Conservation (phyloP, 2,113 vertebrate species). For the Ursus arctos region DNA sequence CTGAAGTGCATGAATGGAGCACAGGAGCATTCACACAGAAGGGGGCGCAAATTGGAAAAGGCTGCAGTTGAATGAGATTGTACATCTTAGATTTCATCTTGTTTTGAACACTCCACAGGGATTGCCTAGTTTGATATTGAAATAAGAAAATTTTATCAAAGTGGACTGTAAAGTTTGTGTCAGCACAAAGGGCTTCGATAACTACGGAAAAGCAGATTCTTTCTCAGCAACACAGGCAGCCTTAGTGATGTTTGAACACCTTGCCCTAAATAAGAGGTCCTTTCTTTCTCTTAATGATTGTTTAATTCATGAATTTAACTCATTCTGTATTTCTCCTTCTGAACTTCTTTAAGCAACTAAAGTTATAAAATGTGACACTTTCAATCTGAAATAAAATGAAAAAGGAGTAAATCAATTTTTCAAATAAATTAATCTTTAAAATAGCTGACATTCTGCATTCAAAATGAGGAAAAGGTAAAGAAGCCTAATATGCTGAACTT, state of each 20-base stretch:
- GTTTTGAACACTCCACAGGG: not conserved
- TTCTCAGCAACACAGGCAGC: not conserved
- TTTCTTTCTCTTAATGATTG: not conserved
- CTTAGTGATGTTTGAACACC: not conserved
- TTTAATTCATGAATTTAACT: not conserved
- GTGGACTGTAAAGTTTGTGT: not conserved
- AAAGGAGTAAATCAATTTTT: slow-evolving; percentile 24
- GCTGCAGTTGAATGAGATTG: not conserved
- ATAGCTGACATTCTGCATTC: not conserved
- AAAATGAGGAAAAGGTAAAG: not conserved
- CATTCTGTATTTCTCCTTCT: not conserved
- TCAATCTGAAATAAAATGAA: not conserved
- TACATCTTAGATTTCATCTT: not conserved
- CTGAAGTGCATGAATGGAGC: not conserved
- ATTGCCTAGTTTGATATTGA: not conserved
- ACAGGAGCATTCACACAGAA: slow-evolving; percentile 37
- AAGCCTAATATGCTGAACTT: not conserved
- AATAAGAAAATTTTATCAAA: not conserved
- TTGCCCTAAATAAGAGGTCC: not conserved
- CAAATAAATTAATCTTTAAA: slow-evolving; percentile 11
- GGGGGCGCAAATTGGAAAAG: slow-evolving; percentile 21
- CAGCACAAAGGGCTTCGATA: not conserved
- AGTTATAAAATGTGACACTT: not conserved
- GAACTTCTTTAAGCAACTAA: not conserved
- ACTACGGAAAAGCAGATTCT: not conserved